These are phyloP conservation scores for Megalurothrips usitatus DNA, from an alignment of 2,888 invertebrate genomes.

Conservation along the genomic window DNA sequence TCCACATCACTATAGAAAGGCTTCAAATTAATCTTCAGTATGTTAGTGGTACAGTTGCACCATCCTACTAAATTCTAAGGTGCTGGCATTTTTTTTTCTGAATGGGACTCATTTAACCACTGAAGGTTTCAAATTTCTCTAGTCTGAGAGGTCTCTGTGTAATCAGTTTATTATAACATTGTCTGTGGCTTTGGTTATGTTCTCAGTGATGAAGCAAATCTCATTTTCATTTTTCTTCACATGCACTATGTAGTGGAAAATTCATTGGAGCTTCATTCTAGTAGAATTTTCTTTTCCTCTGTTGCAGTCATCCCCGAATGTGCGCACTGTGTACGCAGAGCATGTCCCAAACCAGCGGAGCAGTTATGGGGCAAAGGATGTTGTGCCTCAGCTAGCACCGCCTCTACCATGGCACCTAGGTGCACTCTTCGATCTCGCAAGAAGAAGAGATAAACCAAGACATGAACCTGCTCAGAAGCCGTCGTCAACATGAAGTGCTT, in stretches of 20 bases:
- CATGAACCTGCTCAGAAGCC: background rate
- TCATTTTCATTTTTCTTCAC: no score
- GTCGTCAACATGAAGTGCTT: constrained; percentile 9
- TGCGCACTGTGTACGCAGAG: background rate
- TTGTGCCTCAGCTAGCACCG: constrained; percentile 8
- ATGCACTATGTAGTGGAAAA: background rate
- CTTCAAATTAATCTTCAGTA: no score
- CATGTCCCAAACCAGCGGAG: background rate
- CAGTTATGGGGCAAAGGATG: background rate
- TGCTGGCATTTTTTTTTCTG: no score
- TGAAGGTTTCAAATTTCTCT: no score
- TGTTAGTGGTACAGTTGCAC: no score
- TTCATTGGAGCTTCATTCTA: background rate
- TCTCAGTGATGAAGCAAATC: no score
- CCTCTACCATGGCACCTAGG: constrained; percentile 1
- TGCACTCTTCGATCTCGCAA: constrained; percentile 16
- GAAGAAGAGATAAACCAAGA: constrained; percentile 18
- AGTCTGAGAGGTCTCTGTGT: no score
- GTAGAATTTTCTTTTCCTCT: background rate
- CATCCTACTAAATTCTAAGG: no score
- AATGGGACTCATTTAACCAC: background rate
- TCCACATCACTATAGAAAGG: no score
- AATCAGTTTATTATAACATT: no score
- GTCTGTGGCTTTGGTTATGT: no score
- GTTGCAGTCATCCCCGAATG: background rate